Evolutionary conservation across 2,113 vertebrate genomes (phyloP).

Genomic region (Catagonus wagneri): DNA sequence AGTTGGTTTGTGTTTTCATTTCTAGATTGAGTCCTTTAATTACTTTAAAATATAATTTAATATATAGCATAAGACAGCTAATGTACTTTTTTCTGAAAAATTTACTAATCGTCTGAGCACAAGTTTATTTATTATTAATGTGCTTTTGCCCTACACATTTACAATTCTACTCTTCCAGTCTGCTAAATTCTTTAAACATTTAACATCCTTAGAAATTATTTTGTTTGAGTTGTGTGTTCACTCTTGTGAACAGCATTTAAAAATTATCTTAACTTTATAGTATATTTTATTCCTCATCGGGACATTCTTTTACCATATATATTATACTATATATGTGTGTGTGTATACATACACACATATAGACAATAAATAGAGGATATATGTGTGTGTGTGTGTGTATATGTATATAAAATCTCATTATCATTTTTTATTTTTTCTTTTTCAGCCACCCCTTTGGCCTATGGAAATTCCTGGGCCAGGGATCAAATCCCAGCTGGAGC

Average conservation of each 20-base stretch:
- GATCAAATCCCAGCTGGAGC: too few relatives aligned
- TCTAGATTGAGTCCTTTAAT: conserved; percentile 34
- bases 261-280: not conserved
- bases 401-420: too few relatives aligned
- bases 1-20: not conserved
- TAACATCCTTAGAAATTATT: not conserved
- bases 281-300: not conserved
- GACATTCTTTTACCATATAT: not conserved
- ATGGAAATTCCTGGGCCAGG: too few relatives aligned
- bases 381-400: too few relatives aligned
- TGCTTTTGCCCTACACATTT: not conserved
- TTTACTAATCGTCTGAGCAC: not conserved
- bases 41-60: not conserved
- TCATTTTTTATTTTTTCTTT: too few relatives aligned
- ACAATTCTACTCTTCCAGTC: not conserved
- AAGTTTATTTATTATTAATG: not conserved
- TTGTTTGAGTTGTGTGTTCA: not conserved
- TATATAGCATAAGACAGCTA: not conserved
- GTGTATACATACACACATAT: too few relatives aligned
- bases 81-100: not conserved
- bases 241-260: not conserved
- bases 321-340: too few relatives aligned
- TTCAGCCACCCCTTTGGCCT: too few relatives aligned
- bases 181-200: not conserved
- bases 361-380: too few relatives aligned